Conservation (phyloP, 2,113 vertebrate species). For the Grallaria varia region DNA sequence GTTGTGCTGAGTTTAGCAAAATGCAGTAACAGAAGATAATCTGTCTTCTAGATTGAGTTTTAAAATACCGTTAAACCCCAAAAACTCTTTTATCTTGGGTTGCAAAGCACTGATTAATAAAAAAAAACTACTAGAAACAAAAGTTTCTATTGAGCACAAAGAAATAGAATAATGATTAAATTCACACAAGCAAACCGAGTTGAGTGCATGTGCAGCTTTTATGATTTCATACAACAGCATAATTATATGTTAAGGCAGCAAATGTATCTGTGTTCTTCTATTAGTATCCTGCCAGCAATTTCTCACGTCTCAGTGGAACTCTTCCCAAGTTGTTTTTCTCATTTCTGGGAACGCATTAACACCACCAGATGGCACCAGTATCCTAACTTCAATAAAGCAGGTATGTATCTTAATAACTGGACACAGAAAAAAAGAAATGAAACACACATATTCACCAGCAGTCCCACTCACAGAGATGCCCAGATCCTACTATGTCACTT, state of each 20-base stretch:
- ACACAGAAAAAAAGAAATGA: neutral
- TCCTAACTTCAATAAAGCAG: neutral
- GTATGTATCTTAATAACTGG: fast-evolving
- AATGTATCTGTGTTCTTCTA: neutral
- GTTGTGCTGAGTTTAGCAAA: neutral
- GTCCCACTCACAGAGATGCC: neutral
- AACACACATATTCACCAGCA: neutral
- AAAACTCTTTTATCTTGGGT: neutral
- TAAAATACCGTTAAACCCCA: neutral
- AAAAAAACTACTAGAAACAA: neutral
- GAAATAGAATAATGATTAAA: neutral
- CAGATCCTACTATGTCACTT: neutral
- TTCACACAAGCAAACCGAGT: neutral
- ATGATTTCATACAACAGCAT: neutral
- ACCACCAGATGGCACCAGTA: slow-evolving; percentile 16
- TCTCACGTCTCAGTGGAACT: neutral
- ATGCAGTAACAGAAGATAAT: fast-evolving
- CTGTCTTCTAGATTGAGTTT: neutral
- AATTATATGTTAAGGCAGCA: neutral
- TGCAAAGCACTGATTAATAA: neutral
- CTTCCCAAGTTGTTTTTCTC: fast-evolving
- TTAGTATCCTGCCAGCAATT: neutral
- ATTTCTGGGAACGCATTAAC: neutral
- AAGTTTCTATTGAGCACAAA: neutral
- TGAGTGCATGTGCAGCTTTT: neutral